Conservation (phyloP, 2,113 vertebrate genomes). For the Anhinga rufa region DNA sequence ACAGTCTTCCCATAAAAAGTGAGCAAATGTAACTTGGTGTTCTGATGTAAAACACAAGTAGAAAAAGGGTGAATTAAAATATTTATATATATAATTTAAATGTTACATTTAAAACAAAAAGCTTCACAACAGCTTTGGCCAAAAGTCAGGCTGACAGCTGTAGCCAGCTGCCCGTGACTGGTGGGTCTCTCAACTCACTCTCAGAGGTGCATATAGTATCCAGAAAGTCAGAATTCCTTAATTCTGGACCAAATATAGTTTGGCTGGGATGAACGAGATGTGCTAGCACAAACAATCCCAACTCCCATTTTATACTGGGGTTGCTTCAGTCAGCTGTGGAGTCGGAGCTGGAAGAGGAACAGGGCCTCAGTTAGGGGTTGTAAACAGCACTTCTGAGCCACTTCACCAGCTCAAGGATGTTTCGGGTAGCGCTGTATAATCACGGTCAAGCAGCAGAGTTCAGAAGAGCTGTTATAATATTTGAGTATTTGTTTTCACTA, state of each 20-base stretch:
- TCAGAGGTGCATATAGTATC: background rate
- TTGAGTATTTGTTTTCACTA: background rate
- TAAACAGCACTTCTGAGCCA: slow-evolving; percentile 10
- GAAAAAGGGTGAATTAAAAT: too few species aligned
- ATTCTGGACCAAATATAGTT: background rate
- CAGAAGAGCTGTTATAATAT: background rate
- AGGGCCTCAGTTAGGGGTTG: background rate
- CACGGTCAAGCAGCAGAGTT: background rate
- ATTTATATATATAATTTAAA: background rate
- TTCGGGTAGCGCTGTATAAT: background rate
- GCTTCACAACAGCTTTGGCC: background rate
- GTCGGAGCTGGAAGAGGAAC: background rate
- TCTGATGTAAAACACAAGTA: background rate
- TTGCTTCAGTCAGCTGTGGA: background rate
- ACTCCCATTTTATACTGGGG: background rate
- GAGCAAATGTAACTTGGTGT: background rate
- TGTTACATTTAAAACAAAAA: background rate
- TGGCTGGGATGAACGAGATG: background rate
- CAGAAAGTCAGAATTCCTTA: background rate
- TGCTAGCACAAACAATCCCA: background rate
- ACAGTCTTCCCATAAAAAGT: background rate
- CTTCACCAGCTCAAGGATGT: background rate
- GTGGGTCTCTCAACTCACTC: background rate
- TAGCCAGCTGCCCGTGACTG: background rate
- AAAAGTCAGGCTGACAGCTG: background rate